Evolutionary conservation across 2,888 invertebrate species (phyloP).

Genomic region (Parthenolecanium corni): DNA sequence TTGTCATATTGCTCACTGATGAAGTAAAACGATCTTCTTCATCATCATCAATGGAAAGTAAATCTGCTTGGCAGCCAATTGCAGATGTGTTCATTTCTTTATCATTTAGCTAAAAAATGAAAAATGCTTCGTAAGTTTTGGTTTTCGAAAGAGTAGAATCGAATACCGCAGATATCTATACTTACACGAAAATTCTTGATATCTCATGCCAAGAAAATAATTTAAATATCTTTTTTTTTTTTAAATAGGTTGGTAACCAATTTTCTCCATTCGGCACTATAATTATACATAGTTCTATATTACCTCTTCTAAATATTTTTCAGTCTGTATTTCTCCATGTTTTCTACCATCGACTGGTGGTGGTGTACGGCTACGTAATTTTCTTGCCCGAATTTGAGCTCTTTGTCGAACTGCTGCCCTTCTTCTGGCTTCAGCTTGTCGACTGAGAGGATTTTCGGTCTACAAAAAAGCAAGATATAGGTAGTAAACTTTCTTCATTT

Average conservation of each 20-base stretch:
- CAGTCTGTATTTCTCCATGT: conserved; percentile 82
- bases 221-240: too few relatives aligned
- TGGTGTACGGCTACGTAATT: conserved; percentile 53
- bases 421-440: conserved; percentile 54
- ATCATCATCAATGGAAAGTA: conserved; percentile 2
- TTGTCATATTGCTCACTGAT: too few relatives aligned
- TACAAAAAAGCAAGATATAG: neutral
- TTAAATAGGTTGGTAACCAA: too few relatives aligned
- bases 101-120: conserved; percentile 6
- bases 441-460: conserved; percentile 33
- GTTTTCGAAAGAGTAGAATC: too few relatives aligned
- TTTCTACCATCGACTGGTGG: conserved; percentile 70
- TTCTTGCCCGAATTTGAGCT: conserved; percentile 42
- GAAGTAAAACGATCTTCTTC: too few relatives aligned
- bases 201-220: too few relatives aligned
- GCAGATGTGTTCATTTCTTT: neutral
- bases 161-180: too few relatives aligned
- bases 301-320: conserved; percentile 76
- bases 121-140: too few relatives aligned
- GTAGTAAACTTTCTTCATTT: too few relatives aligned
- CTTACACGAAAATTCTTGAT: too few relatives aligned
- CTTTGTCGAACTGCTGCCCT: conserved; percentile 62
- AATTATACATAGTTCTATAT: too few relatives aligned
- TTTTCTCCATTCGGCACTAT: too few relatives aligned
- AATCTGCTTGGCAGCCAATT: conserved; percentile 14